phyloP scores from a whole-genome alignment of 2,888 invertebrate species.

The Melieria crassipennis region DNA sequence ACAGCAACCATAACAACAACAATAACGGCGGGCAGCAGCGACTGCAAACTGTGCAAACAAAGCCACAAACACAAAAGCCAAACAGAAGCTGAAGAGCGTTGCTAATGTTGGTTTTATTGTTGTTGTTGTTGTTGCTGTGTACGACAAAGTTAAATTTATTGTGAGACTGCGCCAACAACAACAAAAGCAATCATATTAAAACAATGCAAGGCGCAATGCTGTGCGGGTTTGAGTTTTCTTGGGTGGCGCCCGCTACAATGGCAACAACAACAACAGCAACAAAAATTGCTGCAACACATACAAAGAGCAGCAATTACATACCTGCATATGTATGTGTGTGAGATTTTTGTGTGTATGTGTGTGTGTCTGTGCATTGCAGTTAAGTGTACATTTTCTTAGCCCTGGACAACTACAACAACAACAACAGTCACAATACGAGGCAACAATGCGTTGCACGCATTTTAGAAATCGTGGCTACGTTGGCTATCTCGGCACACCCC shows the following conservation, averaged over 20 bases:
- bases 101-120: slow-evolving; percentile 6
- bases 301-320: slow-evolving; percentile 39
- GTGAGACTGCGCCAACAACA: too few species aligned
- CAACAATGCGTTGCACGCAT: too few species aligned
- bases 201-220: background rate
- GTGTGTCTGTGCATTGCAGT: slow-evolving; percentile 2
- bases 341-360: background rate
- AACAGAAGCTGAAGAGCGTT: slow-evolving; percentile 38
- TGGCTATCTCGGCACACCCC: too few species aligned
- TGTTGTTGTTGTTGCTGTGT: slow-evolving; percentile 1
- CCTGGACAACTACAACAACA: background rate
- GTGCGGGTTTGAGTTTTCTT: slow-evolving; percentile 54
- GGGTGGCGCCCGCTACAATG: slow-evolving; percentile 39
- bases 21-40: background rate
- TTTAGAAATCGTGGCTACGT: too few species aligned
- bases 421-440: background rate
- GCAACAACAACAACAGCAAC: background rate
- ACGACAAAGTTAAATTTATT: too few species aligned
- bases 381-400: slow-evolving; percentile 21
- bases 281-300: background rate
- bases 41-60: background rate
- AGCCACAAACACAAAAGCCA: slow-evolving; percentile 5
- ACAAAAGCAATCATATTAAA: too few species aligned
- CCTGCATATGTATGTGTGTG: slow-evolving; percentile 33
- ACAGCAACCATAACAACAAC: background rate